Percentiles rank a stretch among this genome's conserved stretches.
phyloP scores from a whole-genome alignment of 2,113 vertebrate species.

The Colinus virginianus region DNA sequence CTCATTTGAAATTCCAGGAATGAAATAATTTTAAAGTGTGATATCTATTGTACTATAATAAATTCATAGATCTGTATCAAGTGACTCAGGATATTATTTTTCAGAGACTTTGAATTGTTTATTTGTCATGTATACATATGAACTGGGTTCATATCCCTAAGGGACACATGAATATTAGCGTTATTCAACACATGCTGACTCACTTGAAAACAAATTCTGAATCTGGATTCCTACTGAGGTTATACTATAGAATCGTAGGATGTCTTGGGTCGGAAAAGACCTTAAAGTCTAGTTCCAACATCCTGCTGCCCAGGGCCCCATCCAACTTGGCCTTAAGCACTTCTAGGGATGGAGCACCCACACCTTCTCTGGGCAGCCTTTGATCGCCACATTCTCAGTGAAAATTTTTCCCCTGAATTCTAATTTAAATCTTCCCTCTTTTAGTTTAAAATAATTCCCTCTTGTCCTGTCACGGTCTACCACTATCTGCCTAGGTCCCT shows the following conservation, averaged over 20 bases:
- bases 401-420: no score
- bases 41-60: not conserved
- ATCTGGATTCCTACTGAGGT: conserved; percentile 10
- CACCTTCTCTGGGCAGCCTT: no score
- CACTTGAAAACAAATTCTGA: not conserved
- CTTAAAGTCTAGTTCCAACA: no score
- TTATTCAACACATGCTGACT: conserved; percentile 8
- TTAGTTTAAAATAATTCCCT: no score
- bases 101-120: conserved; percentile 12
- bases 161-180: not conserved
- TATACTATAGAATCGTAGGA: not conserved
- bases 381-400: no score
- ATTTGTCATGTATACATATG: not conserved
- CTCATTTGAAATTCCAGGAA: conserved; percentile 1
- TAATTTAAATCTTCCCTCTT: no score
- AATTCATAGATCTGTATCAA: conserved; percentile 24
- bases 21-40: not conserved
- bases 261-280: no score
- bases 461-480: no score
- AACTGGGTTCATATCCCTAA: not conserved
- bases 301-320: no score
- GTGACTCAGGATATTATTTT: conserved; percentile 6
- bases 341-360: no score
- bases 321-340: no score
- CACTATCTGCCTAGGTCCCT: no score